phyloP scores from a whole-genome alignment of 2,888 invertebrate species.

The Noctua comes region DNA sequence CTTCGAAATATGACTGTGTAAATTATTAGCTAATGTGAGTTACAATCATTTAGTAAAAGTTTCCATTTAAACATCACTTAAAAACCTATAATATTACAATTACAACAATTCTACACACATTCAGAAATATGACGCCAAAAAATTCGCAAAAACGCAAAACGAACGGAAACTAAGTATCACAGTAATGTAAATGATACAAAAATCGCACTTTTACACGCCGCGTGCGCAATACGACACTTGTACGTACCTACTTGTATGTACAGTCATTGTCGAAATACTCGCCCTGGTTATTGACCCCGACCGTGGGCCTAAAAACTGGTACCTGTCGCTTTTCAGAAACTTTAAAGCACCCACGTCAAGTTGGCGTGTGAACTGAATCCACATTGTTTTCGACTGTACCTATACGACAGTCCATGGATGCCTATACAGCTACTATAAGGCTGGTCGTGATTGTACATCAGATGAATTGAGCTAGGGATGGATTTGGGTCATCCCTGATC shows the following conservation, averaged over 20 bases:
- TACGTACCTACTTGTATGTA: slow-evolving; percentile 39
- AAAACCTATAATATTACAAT: slow-evolving; percentile 38
- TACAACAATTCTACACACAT: slow-evolving; percentile 39
- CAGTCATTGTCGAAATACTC: slow-evolving; percentile 80
- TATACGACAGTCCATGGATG: neutral
- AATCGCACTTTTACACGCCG: slow-evolving; percentile 70
- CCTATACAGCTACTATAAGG: neutral
- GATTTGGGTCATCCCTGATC: slow-evolving; percentile 11
- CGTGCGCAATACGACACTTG: slow-evolving; percentile 61
- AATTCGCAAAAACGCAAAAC: slow-evolving; percentile 64
- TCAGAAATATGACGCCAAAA: slow-evolving; percentile 56
- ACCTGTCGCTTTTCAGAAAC: slow-evolving; percentile 72
- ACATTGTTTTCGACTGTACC: slow-evolving; percentile 55
- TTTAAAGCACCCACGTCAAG: slow-evolving; percentile 60
- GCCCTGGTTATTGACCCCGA: slow-evolving; percentile 87
- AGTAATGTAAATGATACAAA: slow-evolving; percentile 57
- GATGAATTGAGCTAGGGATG: slow-evolving; percentile 14
- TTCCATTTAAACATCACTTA: slow-evolving; percentile 15
- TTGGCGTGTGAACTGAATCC: slow-evolving; percentile 58
- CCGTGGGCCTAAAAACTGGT: slow-evolving; percentile 76
- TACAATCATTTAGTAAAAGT: slow-evolving; percentile 5
- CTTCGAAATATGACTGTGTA: neutral
- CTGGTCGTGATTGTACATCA: slow-evolving; percentile 25
- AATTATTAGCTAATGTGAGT: neutral
- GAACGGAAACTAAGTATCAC: slow-evolving; percentile 68